Base-by-base conservation (phyloP, 2,113 vertebrate genomes). In the Trogon melanurus region DNA sequence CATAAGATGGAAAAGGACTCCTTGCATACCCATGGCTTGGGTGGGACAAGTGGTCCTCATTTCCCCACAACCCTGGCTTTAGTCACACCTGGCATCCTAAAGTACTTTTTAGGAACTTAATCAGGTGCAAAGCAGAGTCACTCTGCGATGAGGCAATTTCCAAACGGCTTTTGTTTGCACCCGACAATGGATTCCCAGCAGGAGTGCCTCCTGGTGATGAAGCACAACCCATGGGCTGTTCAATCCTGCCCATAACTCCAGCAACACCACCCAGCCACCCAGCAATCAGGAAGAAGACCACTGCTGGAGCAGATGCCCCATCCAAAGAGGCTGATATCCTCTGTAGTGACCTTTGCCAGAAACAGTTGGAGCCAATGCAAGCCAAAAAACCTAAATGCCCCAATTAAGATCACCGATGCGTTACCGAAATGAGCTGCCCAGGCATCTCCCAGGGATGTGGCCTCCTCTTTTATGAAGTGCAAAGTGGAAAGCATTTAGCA, bases 401-500 rank as follows among this genome's bases (percentile, higher is more conserved):
- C 64, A 88, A 2, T 67, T 83, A 91, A 80, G 32, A 53, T 92
- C 85, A 83, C 29, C 0, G 0, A 85, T 3, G 18, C 1, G 0
- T 67, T 62, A 75, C 80, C 0, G 0, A 93, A 93, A 79, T 0
- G 26, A 95, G 70, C 74, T 78, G 76, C 41, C 32, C 79, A 82
- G 48, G 58, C 67, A 93, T 29, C 67, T 85, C 67, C 50, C 62
- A 70, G 62, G 56, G 94, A 89, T 13, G 65, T n/a, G 56, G 75
- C 45, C 79, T 85, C 57, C 50, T 62, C 76, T 95, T 94, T 90
- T 89, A 92, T 1, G 1, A 90, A 93, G 85, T 75, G 57, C 73
- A 65, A 94, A 88, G 76, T 92, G 88, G 90, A 95, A 96, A 94
- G 85, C 85, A 64, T 54, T 95, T 96, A 84, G 84, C 79, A 88